phyloP scores from a whole-genome alignment of 1,140 invertebrate species.

The Antheraea mylitta region DNA sequence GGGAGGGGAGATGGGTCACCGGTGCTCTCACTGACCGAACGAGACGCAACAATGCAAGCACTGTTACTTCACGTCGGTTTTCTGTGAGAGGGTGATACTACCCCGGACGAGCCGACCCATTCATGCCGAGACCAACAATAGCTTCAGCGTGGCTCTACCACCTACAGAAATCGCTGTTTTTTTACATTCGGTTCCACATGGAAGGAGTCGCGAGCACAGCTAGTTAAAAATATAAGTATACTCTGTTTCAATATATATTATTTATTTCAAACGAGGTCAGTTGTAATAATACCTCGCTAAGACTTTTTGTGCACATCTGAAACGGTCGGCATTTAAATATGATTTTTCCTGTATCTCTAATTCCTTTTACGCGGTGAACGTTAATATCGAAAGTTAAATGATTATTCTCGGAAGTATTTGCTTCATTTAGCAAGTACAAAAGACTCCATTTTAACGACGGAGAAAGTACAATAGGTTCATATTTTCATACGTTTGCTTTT shows the following conservation, averaged over 20 bases:
- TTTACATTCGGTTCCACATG: too few species aligned
- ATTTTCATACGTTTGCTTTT: neutral
- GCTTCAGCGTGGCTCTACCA: too few species aligned
- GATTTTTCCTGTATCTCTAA: neutral
- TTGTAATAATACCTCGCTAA: neutral
- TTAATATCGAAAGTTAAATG: neutral
- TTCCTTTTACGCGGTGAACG: neutral
- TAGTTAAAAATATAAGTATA: too few species aligned
- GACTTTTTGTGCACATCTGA: neutral
- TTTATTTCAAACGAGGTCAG: neutral
- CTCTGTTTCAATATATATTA: neutral
- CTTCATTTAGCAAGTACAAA: neutral
- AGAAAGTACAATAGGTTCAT: neutral
- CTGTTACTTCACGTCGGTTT: too few species aligned
- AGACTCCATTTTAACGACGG: neutral
- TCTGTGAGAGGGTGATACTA: too few species aligned
- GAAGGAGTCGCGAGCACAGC: too few species aligned
- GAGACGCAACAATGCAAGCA: too few species aligned
- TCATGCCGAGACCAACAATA: too few species aligned
- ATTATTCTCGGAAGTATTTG: slow-evolving; percentile 4
- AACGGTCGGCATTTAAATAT: neutral
- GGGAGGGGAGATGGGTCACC: too few species aligned
- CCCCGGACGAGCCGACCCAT: too few species aligned
- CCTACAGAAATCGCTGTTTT: too few species aligned
- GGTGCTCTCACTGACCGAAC: too few species aligned